Evolutionary conservation across 1,140 invertebrate genomes (phyloP).

Genomic region (Branchinecta lindahli): DNA sequence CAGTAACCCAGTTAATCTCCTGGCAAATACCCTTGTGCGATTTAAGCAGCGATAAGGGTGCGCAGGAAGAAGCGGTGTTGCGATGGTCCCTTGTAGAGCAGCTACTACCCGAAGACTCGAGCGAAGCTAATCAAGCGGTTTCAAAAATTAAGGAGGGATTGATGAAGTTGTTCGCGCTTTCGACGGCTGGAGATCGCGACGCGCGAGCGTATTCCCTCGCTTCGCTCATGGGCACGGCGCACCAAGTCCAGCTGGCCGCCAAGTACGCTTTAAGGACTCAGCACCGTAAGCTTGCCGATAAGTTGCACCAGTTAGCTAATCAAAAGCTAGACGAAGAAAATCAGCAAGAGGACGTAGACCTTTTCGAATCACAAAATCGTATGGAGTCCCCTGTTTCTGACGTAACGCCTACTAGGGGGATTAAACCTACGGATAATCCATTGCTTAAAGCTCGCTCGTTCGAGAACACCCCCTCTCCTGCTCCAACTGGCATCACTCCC

Average conservation of each 20-base stretch:
- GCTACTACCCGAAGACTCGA: slow-evolving; percentile 19
- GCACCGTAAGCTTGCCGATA: slow-evolving; percentile 55
- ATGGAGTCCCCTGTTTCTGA: neutral
- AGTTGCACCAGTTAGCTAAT: slow-evolving; percentile 27
- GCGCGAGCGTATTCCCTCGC: slow-evolving; percentile 70
- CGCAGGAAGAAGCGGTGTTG: slow-evolving; percentile 58
- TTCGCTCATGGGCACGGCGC: slow-evolving; percentile 56
- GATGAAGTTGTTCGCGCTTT: slow-evolving; percentile 76
- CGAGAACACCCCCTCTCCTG: neutral
- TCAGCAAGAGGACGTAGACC: neutral
- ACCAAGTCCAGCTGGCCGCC: slow-evolving; percentile 61
- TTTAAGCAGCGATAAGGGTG: slow-evolving; percentile 56
- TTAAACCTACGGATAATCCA: neutral
- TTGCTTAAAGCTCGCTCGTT: neutral
- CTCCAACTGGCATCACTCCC: neutral
- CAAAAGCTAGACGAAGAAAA: slow-evolving; percentile 28
- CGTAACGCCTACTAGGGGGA: neutral
- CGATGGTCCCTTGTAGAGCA: slow-evolving; percentile 32
- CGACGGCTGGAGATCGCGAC: slow-evolving; percentile 47
- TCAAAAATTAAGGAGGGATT: slow-evolving; percentile 49
- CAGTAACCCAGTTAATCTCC: slow-evolving; percentile 52
- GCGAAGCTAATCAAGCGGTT: slow-evolving; percentile 7
- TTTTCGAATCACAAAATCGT: neutral
- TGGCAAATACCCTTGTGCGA: slow-evolving; percentile 64
- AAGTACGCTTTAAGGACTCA: slow-evolving; percentile 66